phyloP scores from a whole-genome alignment of 2,888 invertebrate species.

The Orthosia gothica region DNA sequence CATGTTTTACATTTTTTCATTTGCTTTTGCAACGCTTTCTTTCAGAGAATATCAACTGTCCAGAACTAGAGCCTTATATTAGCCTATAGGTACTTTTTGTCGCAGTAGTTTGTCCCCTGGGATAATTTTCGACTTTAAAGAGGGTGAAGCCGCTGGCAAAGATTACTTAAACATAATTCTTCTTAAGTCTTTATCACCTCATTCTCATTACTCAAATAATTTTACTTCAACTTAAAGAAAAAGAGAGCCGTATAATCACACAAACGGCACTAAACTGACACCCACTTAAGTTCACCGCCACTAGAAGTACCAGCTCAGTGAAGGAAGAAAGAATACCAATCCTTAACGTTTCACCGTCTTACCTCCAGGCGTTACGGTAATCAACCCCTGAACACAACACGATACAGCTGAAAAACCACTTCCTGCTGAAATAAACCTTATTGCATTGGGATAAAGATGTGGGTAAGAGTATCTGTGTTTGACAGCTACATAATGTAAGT shows the following conservation, averaged over 20 bases:
- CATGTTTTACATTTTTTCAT: too few relatives aligned
- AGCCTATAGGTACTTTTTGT: too few relatives aligned
- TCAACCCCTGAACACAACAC: conserved; percentile 71
- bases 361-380: conserved; percentile 81
- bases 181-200: background rate
- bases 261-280: conserved; percentile 31
- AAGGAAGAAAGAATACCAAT: conserved; percentile 69
- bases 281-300: conserved; percentile 42
- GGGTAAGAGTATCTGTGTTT: background rate
- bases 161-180: background rate
- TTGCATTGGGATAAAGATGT: background rate
- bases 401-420: background rate
- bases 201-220: background rate
- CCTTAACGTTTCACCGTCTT: conserved; percentile 74
- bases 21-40: too few relatives aligned
- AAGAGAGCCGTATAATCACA: conserved; percentile 18
- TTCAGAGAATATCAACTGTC: too few relatives aligned
- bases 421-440: conserved; percentile 50
- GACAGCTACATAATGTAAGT: background rate
- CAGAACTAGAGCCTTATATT: too few relatives aligned
- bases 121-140: too few relatives aligned
- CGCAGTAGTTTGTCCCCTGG: too few relatives aligned
- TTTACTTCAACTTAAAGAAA: background rate
- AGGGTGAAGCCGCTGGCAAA: too few relatives aligned
- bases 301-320: conserved; percentile 33